Evolutionary conservation across 2,113 vertebrate species (phyloP), one percentile per base, ranked within the genome.

Genomic region (Colistium nudipinnis): DNA sequence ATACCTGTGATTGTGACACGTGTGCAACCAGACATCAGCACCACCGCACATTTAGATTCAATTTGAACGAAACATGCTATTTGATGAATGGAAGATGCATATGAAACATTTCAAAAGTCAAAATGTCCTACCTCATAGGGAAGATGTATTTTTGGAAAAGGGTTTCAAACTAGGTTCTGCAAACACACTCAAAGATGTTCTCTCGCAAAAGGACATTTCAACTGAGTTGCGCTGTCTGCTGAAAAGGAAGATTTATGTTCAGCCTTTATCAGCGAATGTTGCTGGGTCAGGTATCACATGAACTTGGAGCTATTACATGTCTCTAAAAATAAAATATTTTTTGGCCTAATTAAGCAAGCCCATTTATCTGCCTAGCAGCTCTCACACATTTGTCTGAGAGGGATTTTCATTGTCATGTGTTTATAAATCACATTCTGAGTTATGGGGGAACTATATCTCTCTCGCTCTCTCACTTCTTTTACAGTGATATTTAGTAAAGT

Each of bases 221-320:
- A 10, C 14, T 17, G 22, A 27, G 4, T 36, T 36, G 7, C 35
- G 53, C 1, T 43, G 14, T 59, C 3, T 33, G 43, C 41, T 25
- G 20, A 35, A 16, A 35, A 59, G 13, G 20, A 25, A 36, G 44
- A 74, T 60, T 60, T 9, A 53, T 47, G 17, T 68, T 38, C 43
- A 25, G 24, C 31, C 10, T 55, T 33, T 16, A 35, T 35, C 27
- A 35, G n/a, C 2, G 1, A 30, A 25, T 24, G 7, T 6, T 38
- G 10, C 1, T 17, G 14, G 14, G 16, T 31, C 25, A 31, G 35
- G 11, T 54, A 13, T 33, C 25, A 28, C 2, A n/a, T 25, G 10
- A 1, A 41, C 19, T 16, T 28, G 30, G 24, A 33, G 31, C 9
- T 9, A 33, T 9, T 4, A 16, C 4, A 1, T 39, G 13, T 1